phyloP scores from a whole-genome alignment of 1,140 invertebrate species.

The Philotrypesis tridentata region DNA sequence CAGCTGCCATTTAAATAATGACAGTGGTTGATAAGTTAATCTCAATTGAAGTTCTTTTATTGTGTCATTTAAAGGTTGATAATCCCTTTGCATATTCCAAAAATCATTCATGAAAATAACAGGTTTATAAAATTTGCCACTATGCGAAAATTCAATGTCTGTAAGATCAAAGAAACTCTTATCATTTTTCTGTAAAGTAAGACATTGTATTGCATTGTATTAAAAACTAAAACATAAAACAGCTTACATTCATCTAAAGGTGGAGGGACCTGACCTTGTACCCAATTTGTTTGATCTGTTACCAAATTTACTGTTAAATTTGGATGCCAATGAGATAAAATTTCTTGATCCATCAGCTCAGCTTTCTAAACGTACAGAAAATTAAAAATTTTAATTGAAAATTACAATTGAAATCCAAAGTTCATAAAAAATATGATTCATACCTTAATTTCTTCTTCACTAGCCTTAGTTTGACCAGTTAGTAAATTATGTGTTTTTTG shows the following conservation, averaged over 20 bases:
- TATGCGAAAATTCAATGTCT: constrained; percentile 91
- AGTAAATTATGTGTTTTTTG: constrained; percentile 94
- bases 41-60: constrained; percentile 81
- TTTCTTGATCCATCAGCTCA: constrained; percentile 87
- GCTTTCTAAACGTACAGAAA: constrained; percentile 78
- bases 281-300: constrained; percentile 96
- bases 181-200: not conserved
- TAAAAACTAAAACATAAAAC: constrained; percentile 32
- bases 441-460: constrained; percentile 80
- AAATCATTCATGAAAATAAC: constrained; percentile 98
- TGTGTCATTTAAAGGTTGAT: constrained; percentile 94
- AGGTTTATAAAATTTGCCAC: constrained; percentile 91
- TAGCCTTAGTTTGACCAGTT: constrained; percentile 91
- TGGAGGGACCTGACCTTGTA: constrained; percentile 88
- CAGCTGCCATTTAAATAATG: constrained; percentile 98
- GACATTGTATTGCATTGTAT: not conserved
- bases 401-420: constrained; percentile 19
- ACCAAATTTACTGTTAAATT: constrained; percentile 97
- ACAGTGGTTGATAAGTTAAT: constrained; percentile 94
- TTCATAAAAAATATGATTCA: not conserved
- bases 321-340: constrained; percentile 99
- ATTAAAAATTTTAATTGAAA: constrained; percentile 3
- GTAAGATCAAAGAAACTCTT: constrained; percentile 56
- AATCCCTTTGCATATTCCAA: constrained; percentile 98
- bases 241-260: constrained; percentile 92